These are phyloP conservation scores for Megaceryle maxima DNA, from an alignment of 2,113 vertebrate genomes.

Conservation along the genomic window DNA sequence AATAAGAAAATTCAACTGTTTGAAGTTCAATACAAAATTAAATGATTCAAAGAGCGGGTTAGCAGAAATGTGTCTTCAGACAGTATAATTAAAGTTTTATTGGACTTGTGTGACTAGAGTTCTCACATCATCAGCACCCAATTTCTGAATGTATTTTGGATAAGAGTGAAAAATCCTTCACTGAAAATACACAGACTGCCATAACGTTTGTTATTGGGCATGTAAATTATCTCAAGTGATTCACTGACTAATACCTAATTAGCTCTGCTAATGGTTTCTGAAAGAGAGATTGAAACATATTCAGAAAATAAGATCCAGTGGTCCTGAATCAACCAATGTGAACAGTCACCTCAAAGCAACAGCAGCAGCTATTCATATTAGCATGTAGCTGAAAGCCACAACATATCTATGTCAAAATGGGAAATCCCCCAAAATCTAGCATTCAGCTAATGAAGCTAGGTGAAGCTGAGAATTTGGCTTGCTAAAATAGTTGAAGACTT, in stretches of 20 bases:
- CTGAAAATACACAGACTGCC: not conserved
- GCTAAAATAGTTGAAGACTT: not conserved
- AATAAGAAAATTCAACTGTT: not conserved
- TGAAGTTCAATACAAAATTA: not conserved
- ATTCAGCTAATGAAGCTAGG: not conserved
- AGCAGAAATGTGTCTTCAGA: not conserved
- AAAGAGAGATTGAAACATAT: slow-evolving; percentile 35
- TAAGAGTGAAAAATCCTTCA: not conserved
- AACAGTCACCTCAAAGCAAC: not conserved
- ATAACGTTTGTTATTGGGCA: not conserved
- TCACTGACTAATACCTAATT: slow-evolving; percentile 6
- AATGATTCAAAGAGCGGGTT: not conserved
- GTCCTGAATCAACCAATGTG: not conserved
- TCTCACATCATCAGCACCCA: not conserved
- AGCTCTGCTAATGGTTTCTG: slow-evolving; percentile 39
- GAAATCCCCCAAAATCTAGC: not conserved
- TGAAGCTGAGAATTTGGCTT: not conserved
- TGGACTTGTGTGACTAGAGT: not conserved
- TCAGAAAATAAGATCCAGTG: not conserved
- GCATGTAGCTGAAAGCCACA: not conserved
- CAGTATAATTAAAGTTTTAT: not conserved
- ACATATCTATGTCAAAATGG: not conserved
- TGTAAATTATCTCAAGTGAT: slow-evolving; percentile 12
- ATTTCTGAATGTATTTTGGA: not conserved
- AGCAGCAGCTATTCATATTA: not conserved